Conservation (phyloP, 2,797 vertebrate genomes). For the Cyclura pinguis region DNA sequence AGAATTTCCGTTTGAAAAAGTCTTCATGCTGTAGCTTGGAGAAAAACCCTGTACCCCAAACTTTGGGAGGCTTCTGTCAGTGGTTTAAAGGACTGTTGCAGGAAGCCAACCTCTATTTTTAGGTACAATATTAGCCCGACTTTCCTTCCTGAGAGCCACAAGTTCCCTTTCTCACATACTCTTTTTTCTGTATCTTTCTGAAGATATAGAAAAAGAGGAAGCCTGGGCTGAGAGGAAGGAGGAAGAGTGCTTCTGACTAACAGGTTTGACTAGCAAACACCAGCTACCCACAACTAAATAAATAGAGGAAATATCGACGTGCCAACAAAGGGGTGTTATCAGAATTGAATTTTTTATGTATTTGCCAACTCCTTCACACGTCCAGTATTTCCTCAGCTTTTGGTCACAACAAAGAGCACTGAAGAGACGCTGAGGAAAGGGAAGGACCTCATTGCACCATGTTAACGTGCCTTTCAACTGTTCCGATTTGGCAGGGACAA, state of each 20-base stretch:
- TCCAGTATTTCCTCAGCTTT: neutral
- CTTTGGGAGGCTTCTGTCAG: no score
- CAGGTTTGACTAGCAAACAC: conserved; percentile 32
- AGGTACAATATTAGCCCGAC: no score
- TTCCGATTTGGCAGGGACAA: no score
- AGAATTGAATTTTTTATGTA: accelerated
- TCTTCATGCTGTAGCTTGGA: neutral
- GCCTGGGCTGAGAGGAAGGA: neutral
- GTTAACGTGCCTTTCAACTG: no score
- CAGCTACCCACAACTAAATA: conserved; percentile 9
- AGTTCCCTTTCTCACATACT: neutral
- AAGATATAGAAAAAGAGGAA: neutral
- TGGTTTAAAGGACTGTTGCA: neutral
- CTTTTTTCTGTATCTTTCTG: neutral
- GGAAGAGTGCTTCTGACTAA: neutral
- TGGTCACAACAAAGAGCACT: neutral
- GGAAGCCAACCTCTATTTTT: no score
- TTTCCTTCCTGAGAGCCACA: neutral
- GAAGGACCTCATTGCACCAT: neutral
- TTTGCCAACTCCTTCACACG: neutral
- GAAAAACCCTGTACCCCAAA: neutral
- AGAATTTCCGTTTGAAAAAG: neutral
- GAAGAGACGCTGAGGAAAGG: neutral
- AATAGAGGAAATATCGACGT: conserved; percentile 32
- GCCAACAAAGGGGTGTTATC: neutral